Evolutionary conservation across 2,113 vertebrate species (phyloP).

Genomic region (Podarcis muralis): DNA sequence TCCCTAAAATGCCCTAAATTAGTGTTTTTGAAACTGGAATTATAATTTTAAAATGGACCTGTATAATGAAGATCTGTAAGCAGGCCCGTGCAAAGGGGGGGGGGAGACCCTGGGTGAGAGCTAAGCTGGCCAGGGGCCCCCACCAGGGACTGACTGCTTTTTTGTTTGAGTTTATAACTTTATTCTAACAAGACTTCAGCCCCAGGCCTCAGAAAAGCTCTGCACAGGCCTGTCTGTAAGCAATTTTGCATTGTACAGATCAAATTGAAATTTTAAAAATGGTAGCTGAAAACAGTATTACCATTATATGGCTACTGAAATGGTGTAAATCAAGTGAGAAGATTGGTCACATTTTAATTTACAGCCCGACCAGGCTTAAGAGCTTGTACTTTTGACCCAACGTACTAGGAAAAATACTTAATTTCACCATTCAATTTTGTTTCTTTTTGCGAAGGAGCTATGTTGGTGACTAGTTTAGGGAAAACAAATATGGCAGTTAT

Average conservation of each 20-base stretch:
- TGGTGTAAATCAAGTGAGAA: conserved; percentile 14
- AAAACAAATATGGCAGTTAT: background rate
- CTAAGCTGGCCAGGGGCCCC: no score
- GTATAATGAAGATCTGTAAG: conserved; percentile 13
- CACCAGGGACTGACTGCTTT: no score
- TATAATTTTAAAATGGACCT: conserved; percentile 36
- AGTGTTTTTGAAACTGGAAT: conserved; percentile 30
- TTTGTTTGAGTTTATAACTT: no score
- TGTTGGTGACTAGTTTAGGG: conserved; percentile 16
- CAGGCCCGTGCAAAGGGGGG: no score
- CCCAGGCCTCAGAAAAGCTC: no score
- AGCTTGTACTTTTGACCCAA: conserved; percentile 7
- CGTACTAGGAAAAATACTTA: background rate
- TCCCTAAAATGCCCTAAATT: conserved; percentile 47
- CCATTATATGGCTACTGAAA: background rate
- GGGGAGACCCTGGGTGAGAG: no score
- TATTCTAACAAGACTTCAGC: no score
- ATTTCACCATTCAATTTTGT: background rate
- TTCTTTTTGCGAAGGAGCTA: background rate
- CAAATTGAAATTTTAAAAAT: background rate
- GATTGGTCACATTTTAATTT: conserved; percentile 11
- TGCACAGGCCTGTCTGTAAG: no score
- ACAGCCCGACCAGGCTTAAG: no score
- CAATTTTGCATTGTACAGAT: background rate
- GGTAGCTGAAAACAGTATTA: background rate